Evolutionary conservation across 2,888 invertebrate species (phyloP), one percentile per base, ranked within the genome.

Genomic region (Machimus rusticus): DNA sequence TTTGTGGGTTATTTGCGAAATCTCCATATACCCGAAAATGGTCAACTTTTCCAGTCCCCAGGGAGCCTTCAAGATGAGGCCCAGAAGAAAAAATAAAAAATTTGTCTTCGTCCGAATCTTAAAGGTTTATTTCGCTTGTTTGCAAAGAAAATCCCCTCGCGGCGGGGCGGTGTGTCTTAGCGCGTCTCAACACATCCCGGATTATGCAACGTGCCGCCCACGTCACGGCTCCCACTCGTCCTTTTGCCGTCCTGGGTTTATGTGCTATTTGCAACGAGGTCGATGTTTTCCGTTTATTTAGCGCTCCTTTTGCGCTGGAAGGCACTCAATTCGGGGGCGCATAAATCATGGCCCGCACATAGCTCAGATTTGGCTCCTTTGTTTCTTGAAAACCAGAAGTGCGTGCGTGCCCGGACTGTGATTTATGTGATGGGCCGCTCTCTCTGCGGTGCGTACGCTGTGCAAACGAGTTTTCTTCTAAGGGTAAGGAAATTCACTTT

Each of bases 391-490:
- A 77, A 76, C 86, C 86, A 77, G 55, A 86, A 77, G 86, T 86
- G 86, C 86, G 86, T 86, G 86, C 86, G 86, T 86, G 86, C 86
- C 46, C 23, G 86, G 86, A 86, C 86, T 55, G 86, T 86, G 86
- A 86, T 86, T 86, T 86, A 86, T 86, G 77, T 74, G 77, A 74
- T 43, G 57, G 46, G 43, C 85, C 19, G 74, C 43, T n/a, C 34
- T 85, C 55, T 51, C 55, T 34, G 34, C 6, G 34, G 51, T 66
- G 51, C 16, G 31, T 82, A n/a, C 6, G 23, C 57, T 82, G 28
- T 28, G 82, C 82, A 85, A 85, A 85, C 85, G 85, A 74, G 74
- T 85, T 85, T 66, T 28, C 66, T 66, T n/a, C n/a, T 43, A 74
- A 43, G 37, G 43, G 43, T 14, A 46, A 79, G 74, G 46, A 85